Base-by-base conservation (phyloP, 2,797 vertebrate species). In the Thamnophis elegans region DNA sequence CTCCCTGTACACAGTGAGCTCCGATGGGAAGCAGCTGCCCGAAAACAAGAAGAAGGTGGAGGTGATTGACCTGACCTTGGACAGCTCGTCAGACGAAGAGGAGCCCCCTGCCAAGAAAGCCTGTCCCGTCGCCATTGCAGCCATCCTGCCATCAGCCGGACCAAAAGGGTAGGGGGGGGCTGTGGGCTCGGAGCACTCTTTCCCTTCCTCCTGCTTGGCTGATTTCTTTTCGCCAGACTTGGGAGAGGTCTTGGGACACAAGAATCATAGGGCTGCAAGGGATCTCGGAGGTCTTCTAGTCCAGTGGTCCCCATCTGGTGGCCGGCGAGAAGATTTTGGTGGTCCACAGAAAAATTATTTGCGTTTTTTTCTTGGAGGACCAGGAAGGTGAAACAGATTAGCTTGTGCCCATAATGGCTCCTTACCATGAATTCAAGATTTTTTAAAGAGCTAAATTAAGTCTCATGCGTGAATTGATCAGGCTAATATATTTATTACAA, bases 41-140 rank as follows among this genome's bases (percentile, higher is more conserved):
- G 97, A 98, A 65, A 95, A 54, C 78, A 98, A 96, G 90, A 97
- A 96, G 60, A 97, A 96, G 53, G 96, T 97, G n/a, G 97, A 98
- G 87, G 96, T 98, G 5, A 98, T 98, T 0, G 98, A 98, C 53
- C 89, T 98, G 53, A 98, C 98, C 0, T 58, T 97, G 91, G 98
- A 98, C 89, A 98, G 97, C 85, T 98, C 97, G 0, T 98, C 97
- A 0, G 98, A 98, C 0, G 98, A 98, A 12, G 97, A 97, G 91
- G 97, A 97, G 62, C 97, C 97, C 0, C 97, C 97, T 0, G 20
- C 95, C 88, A 97, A 98, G 93, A 97, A 97, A 93, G 97, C 93
- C 85, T 97, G 97, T 16, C 96, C 96, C 0, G 68, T 95, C 78
- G 93, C 96, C 47, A 93, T 95, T 0, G n/a, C 56, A 0, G 62